Evolutionary conservation across 1,140 invertebrate species (phyloP).

Genomic region (Cotesia glomerata): DNA sequence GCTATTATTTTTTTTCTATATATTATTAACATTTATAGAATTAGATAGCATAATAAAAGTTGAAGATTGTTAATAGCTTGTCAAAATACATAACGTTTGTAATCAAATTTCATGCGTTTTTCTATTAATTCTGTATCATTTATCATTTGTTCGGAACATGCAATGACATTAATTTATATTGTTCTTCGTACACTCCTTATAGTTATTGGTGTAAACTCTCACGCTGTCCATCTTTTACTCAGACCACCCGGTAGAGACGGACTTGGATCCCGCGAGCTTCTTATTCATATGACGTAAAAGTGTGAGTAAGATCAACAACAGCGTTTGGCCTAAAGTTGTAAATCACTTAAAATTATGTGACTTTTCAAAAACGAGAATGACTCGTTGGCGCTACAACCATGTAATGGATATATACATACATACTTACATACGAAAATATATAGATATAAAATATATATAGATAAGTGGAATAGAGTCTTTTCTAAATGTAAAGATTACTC

Average conservation of each 20-base stretch:
- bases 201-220: conserved; percentile 12
- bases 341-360: conserved; percentile 58
- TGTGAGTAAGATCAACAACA: conserved; percentile 3
- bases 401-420: conserved; percentile 43
- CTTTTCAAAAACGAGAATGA: conserved; percentile 54
- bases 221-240: conserved; percentile 9
- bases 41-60: background rate
- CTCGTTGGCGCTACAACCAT: conserved; percentile 39
- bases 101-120: background rate
- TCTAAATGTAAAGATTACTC: no score
- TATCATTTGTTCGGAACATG: background rate
- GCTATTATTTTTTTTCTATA: background rate
- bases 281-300: background rate
- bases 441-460: no score
- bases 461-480: background rate
- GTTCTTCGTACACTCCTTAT: background rate
- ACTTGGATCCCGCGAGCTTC: conserved; percentile 15
- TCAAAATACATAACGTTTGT: background rate
- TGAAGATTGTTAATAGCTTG: background rate
- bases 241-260: conserved; percentile 49
- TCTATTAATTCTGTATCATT: conserved; percentile 1
- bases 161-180: conserved; percentile 4
- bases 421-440: conserved; percentile 30
- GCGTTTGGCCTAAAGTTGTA: conserved; percentile 35
- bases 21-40: background rate